phyloP scores from a whole-genome alignment of 2,797 vertebrate genomes.

The Novumbra hubbsi region DNA sequence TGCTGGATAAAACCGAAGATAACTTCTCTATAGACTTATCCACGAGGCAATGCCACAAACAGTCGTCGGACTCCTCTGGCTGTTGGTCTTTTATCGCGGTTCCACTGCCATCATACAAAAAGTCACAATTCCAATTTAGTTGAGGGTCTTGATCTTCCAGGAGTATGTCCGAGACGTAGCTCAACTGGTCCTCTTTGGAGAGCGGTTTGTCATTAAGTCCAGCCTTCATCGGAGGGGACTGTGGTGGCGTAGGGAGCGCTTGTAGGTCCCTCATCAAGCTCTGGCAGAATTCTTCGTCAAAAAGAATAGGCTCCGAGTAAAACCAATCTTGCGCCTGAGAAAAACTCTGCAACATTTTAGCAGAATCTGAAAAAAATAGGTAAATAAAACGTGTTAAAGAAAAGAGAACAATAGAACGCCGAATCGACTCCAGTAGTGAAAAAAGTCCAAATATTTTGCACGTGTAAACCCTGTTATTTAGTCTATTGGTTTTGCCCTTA shows the following conservation, averaged over 20 bases:
- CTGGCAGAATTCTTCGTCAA: constrained; percentile 77
- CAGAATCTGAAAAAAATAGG: constrained; percentile 17
- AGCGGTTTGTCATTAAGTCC: constrained; percentile 56
- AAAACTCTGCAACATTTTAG: constrained; percentile 74
- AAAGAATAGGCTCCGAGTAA: constrained; percentile 72
- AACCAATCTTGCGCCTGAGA: constrained; percentile 74
- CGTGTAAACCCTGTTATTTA: constrained; percentile 35
- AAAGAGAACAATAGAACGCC: too few species aligned
- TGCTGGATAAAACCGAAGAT: constrained; percentile 65
- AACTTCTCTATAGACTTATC: constrained; percentile 68
- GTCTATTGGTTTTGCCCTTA: not conserved
- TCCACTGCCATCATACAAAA: constrained; percentile 37
- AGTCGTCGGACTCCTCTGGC: constrained; percentile 58
- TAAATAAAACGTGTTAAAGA: not conserved
- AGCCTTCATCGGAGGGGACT: constrained; percentile 70
- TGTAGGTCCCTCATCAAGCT: constrained; percentile 75
- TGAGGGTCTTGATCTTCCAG: constrained; percentile 75
- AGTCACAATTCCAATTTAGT: constrained; percentile 68
- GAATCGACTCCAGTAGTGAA: too few species aligned
- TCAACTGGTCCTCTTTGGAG: constrained; percentile 77
- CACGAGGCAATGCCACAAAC: constrained; percentile 63
- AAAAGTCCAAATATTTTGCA: not conserved
- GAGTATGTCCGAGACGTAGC: constrained; percentile 76
- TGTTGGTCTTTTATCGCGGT: constrained; percentile 21
- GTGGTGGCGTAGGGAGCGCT: constrained; percentile 71